Percentiles rank a stretch among this genome's conserved stretches.
phyloP scores from a whole-genome alignment of 2,888 invertebrate species.

The Colletes collaris region DNA sequence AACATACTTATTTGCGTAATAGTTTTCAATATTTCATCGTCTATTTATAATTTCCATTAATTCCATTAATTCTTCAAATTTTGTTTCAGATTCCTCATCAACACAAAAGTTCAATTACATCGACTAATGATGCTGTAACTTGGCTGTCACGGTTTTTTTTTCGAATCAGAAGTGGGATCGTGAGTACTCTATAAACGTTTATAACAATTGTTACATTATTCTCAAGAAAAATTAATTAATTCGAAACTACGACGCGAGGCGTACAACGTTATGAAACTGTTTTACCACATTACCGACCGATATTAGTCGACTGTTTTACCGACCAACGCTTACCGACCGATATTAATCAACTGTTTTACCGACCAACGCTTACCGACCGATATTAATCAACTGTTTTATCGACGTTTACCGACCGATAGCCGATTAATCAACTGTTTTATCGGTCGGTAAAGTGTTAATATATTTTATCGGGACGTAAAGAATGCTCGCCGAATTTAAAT shows the following conservation, averaged over 20 bases:
- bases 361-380: too few relatives aligned
- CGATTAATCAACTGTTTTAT: too few relatives aligned
- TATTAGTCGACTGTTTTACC: too few relatives aligned
- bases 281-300: neutral
- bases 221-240: neutral
- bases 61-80: neutral
- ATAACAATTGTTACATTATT: too few relatives aligned
- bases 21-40: too few relatives aligned
- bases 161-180: slow-evolving; percentile 25
- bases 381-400: too few relatives aligned
- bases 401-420: too few relatives aligned
- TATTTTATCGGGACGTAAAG: neutral
- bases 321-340: too few relatives aligned
- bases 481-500: slow-evolving; percentile 14
- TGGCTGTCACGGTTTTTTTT: neutral
- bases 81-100: slow-evolving; percentile 31
- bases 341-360: too few relatives aligned
- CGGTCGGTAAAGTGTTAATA: neutral
- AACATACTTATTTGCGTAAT: too few relatives aligned
- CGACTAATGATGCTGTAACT: slow-evolving; percentile 39
- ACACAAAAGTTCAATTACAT: neutral
- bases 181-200: slow-evolving; percentile 6
- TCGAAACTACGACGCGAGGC: neutral
- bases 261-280: neutral
- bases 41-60: too few relatives aligned